Base-by-base conservation (phyloP, 2,113 vertebrate species). In the Edolisoma coerulescens region DNA sequence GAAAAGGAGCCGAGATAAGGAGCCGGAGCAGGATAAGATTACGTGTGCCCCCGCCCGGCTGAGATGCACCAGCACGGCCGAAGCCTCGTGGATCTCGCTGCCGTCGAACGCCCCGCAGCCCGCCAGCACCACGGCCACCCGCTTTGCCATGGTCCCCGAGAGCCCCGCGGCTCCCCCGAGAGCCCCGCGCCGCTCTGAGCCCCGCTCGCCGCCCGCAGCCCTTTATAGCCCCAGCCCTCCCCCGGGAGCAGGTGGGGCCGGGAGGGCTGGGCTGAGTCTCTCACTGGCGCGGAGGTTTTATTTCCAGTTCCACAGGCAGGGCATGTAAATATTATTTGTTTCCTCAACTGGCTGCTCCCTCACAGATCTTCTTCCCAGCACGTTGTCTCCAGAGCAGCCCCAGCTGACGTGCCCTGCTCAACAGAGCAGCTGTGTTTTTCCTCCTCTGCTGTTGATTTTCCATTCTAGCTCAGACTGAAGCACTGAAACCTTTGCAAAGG, bases 61-160 rank as follows among this genome's bases (percentile, higher is more conserved):
- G 94, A 99, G 98, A 30, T 99, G 98, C 61, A 99, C 98, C 79
- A 99, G 96, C 28, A 98, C 81, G 1, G 99, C 99, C 2, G 99
- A 99, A 10, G 98, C 97, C 96, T 99, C 99, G 1, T 99, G 98
- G 95, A 99, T 68, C 96, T 99, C 98, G 9, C 98, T 98, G 61
- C 99, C 99, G 1, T 99, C 98, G 45, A 98, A 99, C 33, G 98
- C 98, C 7, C 99, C 99, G 9, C 99, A 99, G 69, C 99, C 99
- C 0, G 98, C 97, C 54, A 99, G 98, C 87, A 99, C 95, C 10
- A 99, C 97, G 17, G 99, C 99, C 84, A 99, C 98, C 60, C 96
- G 81, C 96, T 98, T 98, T 5, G 86, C 95, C 98, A 98, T 99
- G 94, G 45, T 49, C 9, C 2, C 17, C 13, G 9, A 6, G 52